Percentiles rank a stretch among this genome's conserved stretches.
Evolutionary conservation across 2,888 invertebrate species (phyloP).

Genomic region (Nomada fabriciana): DNA sequence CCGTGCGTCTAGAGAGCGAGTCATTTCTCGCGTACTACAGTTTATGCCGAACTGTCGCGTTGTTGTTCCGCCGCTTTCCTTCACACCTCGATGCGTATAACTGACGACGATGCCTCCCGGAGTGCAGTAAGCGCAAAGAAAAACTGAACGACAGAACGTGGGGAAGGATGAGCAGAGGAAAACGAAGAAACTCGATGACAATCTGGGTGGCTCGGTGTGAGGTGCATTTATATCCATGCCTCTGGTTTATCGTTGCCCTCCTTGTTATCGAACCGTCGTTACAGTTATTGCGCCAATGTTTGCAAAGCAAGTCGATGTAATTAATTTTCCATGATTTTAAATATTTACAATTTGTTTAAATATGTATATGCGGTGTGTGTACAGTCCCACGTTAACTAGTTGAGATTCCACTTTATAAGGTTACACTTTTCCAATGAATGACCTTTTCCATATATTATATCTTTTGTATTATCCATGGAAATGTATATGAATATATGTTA

Average conservation of each 20-base stretch:
- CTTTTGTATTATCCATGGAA: no score
- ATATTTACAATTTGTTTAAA: no score
- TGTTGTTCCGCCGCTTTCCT: constrained; percentile 44
- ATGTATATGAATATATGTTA: no score
- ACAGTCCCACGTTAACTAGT: no score
- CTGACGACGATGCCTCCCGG: constrained; percentile 15
- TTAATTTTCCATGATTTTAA: no score
- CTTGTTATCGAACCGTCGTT: constrained; percentile 67
- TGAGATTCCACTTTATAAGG: no score
- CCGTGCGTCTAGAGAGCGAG: constrained; percentile 44
- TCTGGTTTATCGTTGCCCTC: constrained; percentile 60
- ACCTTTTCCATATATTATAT: no score
- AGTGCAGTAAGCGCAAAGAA: constrained; percentile 21
- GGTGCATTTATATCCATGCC: constrained; percentile 60
- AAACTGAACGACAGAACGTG: not conserved
- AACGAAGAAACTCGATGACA: constrained; percentile 48
- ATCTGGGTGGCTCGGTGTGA: constrained; percentile 50
- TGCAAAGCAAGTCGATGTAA: constrained; percentile 40
- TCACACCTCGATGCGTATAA: constrained; percentile 54
- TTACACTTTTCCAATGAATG: no score
- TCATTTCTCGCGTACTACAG: constrained; percentile 65
- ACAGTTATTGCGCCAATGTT: constrained; percentile 65
- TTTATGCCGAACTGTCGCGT: constrained; percentile 50
- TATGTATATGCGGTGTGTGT: no score
- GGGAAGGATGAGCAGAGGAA: not conserved